Conservation (phyloP, 2,113 vertebrate species). For the Silurus asotus region DNA sequence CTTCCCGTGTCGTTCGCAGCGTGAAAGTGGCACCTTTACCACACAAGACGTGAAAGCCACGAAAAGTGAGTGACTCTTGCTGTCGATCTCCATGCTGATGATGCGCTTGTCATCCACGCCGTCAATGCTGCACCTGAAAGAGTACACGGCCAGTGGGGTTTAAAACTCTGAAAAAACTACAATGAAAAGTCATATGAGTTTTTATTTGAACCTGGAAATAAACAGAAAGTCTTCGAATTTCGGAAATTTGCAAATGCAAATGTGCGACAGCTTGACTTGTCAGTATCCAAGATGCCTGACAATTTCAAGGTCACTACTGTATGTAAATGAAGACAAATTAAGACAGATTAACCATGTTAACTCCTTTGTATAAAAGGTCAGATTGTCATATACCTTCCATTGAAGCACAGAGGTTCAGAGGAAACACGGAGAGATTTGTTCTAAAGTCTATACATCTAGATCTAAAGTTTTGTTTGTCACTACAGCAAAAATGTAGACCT, state of each 20-base stretch:
- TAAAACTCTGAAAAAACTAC: not conserved
- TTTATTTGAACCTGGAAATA: not conserved
- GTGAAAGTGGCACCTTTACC: constrained; percentile 88
- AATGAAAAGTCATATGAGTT: not conserved
- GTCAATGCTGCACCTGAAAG: constrained; percentile 88
- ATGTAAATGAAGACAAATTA: not conserved
- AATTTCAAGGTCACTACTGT: not conserved
- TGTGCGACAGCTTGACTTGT: not conserved
- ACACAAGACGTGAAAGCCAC: constrained; percentile 93
- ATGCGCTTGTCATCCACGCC: constrained; percentile 92
- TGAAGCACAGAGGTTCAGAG: not conserved
- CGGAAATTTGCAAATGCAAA: not conserved
- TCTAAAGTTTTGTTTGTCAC: not conserved
- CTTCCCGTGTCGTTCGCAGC: constrained; percentile 86
- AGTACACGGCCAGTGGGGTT: not conserved
- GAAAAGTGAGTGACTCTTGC: constrained; percentile 79
- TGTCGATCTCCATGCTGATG: constrained; percentile 90
- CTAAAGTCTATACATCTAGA: not conserved
- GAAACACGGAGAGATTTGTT: not conserved
- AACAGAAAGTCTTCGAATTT: not conserved
- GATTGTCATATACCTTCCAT: not conserved
- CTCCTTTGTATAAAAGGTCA: not conserved
- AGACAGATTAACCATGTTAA: not conserved
- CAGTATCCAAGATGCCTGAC: not conserved
- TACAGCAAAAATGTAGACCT: not conserved